Base-by-base conservation (phyloP, 2,113 vertebrate species). In the Melanotaenia duboulayi region DNA sequence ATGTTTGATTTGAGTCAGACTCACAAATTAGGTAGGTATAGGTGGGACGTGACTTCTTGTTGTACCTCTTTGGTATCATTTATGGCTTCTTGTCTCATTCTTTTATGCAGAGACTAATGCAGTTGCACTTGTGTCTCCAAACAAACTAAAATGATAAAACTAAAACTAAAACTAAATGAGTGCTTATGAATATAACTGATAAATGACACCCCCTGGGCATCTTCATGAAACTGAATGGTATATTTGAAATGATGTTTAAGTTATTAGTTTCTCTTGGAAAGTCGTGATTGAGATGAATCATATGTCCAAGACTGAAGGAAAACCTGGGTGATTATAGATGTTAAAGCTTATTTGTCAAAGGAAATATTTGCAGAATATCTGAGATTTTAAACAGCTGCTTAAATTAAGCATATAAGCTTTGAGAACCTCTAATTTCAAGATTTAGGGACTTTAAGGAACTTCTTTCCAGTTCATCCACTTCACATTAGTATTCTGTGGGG, bases 401-500 rank as follows among this genome's bases (percentile, higher is more conserved):
- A 4, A 67, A 24, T 22, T 11, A 4, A 16, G 79, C 60, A 17
- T 50, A 44, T 28, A 23, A 50, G 22, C 44, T 54, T 28, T 68
- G 40, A 58, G 11, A 72, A 19, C 20, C 19, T 46, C 19, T 25
- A 13, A 40, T 72, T 60, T 72, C 20, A 22, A 19, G 48, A 61
- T 76, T 46, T 59, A 20, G n/a, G 24, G 28, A n/a, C 50, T 32
- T 61, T 32, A 37, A 71, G 44, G 17, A 40, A 25, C 22, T 59
- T 42, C 35, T 70, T 66, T 65, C 48, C 56, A 44, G 35, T 74
- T 71, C 16, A 35, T 63, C 69, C 44, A 28, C 50, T 50, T 51
- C 58, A 20, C 79, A 89, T 91, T 87, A 87, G 84, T 84, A 89
- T 90, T 90, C 89, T 83, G 69, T 10, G 17, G 71, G 63, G 60